Evolutionary conservation across 2,888 invertebrate genomes (phyloP).

Genomic region (Nephrotoma appendiculata): DNA sequence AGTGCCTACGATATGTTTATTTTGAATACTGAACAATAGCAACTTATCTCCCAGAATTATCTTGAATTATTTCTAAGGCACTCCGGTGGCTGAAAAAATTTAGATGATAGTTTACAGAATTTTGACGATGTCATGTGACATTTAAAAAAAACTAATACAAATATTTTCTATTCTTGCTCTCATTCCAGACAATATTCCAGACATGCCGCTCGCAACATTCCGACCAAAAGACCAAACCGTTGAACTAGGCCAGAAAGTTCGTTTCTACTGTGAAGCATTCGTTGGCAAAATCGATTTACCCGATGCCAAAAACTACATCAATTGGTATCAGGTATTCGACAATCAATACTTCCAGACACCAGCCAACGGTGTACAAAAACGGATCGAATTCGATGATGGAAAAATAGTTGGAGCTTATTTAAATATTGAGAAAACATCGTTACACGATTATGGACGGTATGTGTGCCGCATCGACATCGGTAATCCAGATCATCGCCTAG

Average conservation of each 20-base stretch:
- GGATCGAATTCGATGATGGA: constrained; percentile 41
- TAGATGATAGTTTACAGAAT: too few species aligned
- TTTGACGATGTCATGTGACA: too few species aligned
- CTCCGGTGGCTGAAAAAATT: too few species aligned
- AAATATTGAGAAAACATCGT: constrained; percentile 40
- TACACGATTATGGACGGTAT: constrained; percentile 55
- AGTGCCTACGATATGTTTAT: too few species aligned
- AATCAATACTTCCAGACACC: constrained; percentile 29
- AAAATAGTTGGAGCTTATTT: constrained; percentile 60
- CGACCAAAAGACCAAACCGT: constrained; percentile 49
- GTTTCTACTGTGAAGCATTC: constrained; percentile 65
- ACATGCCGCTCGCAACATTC: constrained; percentile 49
- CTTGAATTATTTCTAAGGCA: too few species aligned
- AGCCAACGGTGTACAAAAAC: constrained; percentile 12
- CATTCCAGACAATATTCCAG: constrained; percentile 46
- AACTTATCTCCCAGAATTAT: too few species aligned
- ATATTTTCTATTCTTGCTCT: background rate
- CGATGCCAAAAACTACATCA: constrained; percentile 53
- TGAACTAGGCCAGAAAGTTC: constrained; percentile 43
- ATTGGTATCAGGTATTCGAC: constrained; percentile 49
- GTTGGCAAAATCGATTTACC: constrained; percentile 53
- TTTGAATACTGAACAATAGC: too few species aligned
- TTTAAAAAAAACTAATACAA: background rate
- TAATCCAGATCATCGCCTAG: constrained; percentile 28
- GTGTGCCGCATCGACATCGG: constrained; percentile 51